Percentiles rank a stretch among this genome's conserved stretches.
Conservation (phyloP, 2,113 vertebrate genomes). For the Taxidea taxus region DNA sequence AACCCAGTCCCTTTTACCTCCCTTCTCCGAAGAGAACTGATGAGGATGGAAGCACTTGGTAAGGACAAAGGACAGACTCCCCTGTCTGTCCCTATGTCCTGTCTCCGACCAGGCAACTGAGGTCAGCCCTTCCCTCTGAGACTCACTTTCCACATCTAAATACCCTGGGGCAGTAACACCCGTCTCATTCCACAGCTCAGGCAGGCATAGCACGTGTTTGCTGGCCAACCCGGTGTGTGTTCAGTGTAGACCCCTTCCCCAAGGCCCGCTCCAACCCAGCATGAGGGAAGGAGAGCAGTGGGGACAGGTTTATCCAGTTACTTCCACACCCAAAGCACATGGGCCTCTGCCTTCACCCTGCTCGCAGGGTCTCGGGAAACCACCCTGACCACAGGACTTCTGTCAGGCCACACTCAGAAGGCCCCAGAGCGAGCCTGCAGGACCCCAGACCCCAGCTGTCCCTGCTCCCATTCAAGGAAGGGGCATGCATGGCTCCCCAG, state of each 20-base stretch:
- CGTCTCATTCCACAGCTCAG: background rate
- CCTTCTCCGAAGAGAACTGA: fast-evolving
- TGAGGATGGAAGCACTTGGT: too few relatives aligned
- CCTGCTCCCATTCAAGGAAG: background rate
- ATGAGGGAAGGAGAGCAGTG: fast-evolving
- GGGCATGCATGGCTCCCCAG: fast-evolving
- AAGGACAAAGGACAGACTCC: too few relatives aligned
- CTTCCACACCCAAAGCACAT: background rate
- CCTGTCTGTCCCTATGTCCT: background rate
- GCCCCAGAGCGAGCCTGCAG: background rate
- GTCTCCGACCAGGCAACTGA: background rate
- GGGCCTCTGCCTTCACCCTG: background rate
- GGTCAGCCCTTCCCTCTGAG: too few relatives aligned
- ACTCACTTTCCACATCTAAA: background rate
- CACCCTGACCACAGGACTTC: background rate
- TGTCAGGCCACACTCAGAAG: fast-evolving
- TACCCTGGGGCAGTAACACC: fast-evolving
- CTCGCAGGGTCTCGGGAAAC: background rate
- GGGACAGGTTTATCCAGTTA: background rate
- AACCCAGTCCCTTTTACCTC: background rate
- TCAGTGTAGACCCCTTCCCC: too few relatives aligned
- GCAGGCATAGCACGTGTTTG: fast-evolving
- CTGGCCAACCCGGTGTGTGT: background rate
- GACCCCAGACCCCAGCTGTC: background rate
- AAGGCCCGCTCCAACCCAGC: fast-evolving